Evolutionary conservation across 2,113 vertebrate genomes (phyloP).

Genomic region (Chlorodrepanis virens): DNA sequence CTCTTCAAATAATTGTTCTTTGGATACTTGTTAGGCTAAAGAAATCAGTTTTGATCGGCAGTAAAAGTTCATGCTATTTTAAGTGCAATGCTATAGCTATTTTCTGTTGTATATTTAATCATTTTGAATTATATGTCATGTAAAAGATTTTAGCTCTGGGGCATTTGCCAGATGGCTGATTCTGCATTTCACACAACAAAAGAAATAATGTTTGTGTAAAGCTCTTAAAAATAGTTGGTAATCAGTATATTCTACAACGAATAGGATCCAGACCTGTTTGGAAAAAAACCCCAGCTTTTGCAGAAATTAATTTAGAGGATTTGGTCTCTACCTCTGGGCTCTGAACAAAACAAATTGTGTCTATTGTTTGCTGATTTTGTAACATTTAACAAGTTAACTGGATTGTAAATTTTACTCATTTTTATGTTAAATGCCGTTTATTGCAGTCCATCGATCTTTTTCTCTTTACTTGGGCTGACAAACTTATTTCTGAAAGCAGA

Average conservation of each 20-base stretch:
- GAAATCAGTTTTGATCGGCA: constrained; percentile 68
- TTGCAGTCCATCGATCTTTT: constrained; percentile 50
- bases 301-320: constrained; percentile 68
- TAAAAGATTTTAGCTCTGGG: constrained; percentile 76
- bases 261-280: constrained; percentile 72
- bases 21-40: constrained; percentile 64
- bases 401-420: constrained; percentile 54
- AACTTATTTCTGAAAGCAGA: constrained; percentile 29
- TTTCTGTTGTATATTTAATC: constrained; percentile 75
- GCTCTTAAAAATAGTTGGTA: constrained; percentile 75
- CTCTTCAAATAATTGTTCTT: constrained; percentile 68
- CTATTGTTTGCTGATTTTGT: constrained; percentile 64
- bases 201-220: constrained; percentile 76
- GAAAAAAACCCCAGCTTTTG: constrained; percentile 41
- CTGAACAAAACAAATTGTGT: constrained; percentile 67
- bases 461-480: constrained; percentile 37
- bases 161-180: constrained; percentile 76
- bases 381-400: constrained; percentile 46
- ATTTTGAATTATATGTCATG: constrained; percentile 75
- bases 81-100: constrained; percentile 69
- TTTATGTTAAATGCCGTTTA: constrained; percentile 31
- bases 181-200: constrained; percentile 72
- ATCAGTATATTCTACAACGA: constrained; percentile 74
- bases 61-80: constrained; percentile 67
- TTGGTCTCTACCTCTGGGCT: constrained; percentile 65